Evolutionary conservation across 2,888 invertebrate genomes (phyloP).

Genomic region (Cyclophora albipunctata): DNA sequence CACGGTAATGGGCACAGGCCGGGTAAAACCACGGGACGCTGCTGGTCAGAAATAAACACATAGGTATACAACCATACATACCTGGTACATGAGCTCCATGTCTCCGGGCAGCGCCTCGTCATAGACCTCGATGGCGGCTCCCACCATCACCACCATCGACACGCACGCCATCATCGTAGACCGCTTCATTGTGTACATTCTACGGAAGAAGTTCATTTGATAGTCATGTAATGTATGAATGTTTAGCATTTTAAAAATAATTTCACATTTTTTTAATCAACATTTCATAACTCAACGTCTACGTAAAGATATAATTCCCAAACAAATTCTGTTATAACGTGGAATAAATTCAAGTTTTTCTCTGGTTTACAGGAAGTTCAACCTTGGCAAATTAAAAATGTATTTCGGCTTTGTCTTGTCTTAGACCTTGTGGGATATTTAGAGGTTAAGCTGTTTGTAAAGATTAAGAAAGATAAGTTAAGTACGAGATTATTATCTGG

Average conservation of each 20-base stretch:
- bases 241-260: neutral
- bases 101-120: conserved; percentile 15
- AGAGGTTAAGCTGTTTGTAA: no score
- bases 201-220: neutral
- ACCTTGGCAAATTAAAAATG: no score
- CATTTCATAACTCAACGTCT: neutral
- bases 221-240: neutral
- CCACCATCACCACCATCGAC: conserved; percentile 20
- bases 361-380: neutral
- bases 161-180: conserved; percentile 12
- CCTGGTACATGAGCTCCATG: conserved; percentile 8
- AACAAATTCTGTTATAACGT: neutral
- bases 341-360: neutral
- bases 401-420: no score
- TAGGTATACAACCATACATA: neutral
- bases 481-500: no score
- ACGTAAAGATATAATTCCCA: neutral
- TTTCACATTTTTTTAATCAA: neutral
- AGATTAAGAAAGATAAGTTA: no score
- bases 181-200: neutral
- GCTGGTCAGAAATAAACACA: neutral
- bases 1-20: neutral
- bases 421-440: no score
- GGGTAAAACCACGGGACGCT: neutral
- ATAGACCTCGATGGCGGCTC: conserved; percentile 18